These are phyloP conservation scores for Cheilosia scutellata DNA, from an alignment of 2,888 invertebrate genomes.

Conservation along the genomic window DNA sequence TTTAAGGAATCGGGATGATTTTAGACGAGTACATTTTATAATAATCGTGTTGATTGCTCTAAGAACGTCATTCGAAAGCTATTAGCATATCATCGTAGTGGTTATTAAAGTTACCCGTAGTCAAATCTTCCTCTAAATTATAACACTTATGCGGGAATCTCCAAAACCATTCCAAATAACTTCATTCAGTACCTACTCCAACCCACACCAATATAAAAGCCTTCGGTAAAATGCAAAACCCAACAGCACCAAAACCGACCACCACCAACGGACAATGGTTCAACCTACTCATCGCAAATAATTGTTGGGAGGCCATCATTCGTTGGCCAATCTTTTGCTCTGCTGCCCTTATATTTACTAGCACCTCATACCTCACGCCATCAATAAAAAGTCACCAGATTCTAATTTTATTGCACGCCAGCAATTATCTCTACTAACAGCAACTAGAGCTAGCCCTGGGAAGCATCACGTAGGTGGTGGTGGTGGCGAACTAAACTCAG, in stretches of 20 bases:
- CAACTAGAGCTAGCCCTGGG: conserved; percentile 58
- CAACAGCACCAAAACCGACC: conserved; percentile 20
- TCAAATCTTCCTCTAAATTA: too few relatives aligned
- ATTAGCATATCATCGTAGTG: too few relatives aligned
- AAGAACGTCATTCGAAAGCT: too few relatives aligned
- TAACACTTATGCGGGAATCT: too few relatives aligned
- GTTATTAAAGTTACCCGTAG: too few relatives aligned
- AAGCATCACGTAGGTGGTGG: conserved; percentile 65
- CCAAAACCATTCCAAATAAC: too few relatives aligned
- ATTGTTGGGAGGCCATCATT: conserved; percentile 67
- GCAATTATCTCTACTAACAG: conserved; percentile 74
- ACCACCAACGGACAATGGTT: conserved; percentile 64
- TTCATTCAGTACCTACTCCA: neutral
- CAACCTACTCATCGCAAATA: conserved; percentile 72
- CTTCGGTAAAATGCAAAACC: neutral
- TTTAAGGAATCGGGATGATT: too few relatives aligned
- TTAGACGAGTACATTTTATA: too few relatives aligned
- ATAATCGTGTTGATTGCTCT: too few relatives aligned
- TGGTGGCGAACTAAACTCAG: conserved; percentile 36
- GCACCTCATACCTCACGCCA: conserved; percentile 71
- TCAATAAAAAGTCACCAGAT: conserved; percentile 76
- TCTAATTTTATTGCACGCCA: conserved; percentile 75
- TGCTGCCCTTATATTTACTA: conserved; percentile 15
- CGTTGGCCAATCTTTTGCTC: conserved; percentile 42
- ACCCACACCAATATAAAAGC: neutral